Percentiles rank a stretch among this genome's conserved stretches.
phyloP scores from a whole-genome alignment of 2,113 vertebrate genomes.

The Psittacula cyanocephala region DNA sequence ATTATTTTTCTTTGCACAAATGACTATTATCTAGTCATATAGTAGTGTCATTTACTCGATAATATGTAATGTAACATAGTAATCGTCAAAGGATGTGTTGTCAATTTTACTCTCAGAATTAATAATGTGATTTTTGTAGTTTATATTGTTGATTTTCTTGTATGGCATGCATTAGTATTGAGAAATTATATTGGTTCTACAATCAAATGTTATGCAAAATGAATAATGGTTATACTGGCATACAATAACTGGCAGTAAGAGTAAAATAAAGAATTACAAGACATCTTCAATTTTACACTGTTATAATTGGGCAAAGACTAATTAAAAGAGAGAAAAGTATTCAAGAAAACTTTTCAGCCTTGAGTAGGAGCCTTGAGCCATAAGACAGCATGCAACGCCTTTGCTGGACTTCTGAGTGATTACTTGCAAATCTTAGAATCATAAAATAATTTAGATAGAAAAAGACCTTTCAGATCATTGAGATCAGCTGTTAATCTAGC shows the following conservation, averaged over 20 bases:
- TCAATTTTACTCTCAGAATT: not conserved
- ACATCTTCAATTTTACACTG: not conserved
- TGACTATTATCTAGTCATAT: not conserved
- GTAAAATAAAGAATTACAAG: not conserved
- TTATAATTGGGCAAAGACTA: not conserved
- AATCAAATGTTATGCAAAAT: not conserved
- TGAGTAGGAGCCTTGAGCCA: not conserved
- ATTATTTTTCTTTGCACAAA: not conserved
- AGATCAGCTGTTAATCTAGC: not conserved
- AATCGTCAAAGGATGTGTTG: not conserved
- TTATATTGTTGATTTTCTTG: not conserved
- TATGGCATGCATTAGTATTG: not conserved
- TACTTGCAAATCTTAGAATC: not conserved
- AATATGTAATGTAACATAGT: not conserved
- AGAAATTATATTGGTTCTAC: not conserved
- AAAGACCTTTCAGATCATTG: not conserved
- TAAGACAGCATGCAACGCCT: not conserved
- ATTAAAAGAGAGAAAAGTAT: not conserved
- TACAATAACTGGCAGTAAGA: not conserved
- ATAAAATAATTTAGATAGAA: not conserved
- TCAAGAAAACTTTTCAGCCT: not conserved
- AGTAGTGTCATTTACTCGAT: not conserved
- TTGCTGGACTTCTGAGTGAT: not conserved
- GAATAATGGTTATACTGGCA: not conserved
- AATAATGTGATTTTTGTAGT: not conserved